Conservation (phyloP, 2,113 vertebrate genomes). For the Malurus cyaneus region DNA sequence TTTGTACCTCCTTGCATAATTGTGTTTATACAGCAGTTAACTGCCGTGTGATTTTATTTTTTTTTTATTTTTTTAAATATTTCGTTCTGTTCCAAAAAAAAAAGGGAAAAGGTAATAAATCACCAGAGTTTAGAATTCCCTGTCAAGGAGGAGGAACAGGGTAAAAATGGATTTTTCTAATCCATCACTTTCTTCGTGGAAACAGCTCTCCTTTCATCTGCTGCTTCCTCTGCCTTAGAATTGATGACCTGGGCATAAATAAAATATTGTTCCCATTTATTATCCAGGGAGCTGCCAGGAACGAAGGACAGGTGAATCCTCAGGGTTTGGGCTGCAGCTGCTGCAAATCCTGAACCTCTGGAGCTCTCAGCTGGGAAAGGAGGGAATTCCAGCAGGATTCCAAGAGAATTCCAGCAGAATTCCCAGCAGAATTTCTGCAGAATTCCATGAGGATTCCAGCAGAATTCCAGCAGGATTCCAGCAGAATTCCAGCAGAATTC, state of each 20-base stretch:
- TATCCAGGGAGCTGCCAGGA: conserved; percentile 40
- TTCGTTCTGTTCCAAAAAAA: background rate
- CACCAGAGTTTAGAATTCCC: background rate
- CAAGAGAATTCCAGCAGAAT: background rate
- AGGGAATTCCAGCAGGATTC: background rate
- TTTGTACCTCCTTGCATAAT: too few relatives aligned
- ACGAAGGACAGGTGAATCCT: conserved; percentile 45
- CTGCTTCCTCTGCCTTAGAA: conserved; percentile 24
- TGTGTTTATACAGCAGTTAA: background rate
- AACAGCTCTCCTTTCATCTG: conserved; percentile 12
- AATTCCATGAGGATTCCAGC: too few relatives aligned
- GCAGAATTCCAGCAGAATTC: too few relatives aligned
- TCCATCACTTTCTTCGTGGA: conserved; percentile 26
- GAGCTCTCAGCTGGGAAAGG: background rate
- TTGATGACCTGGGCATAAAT: conserved; percentile 46
- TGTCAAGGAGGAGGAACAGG: background rate
- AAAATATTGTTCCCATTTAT: conserved; percentile 53
- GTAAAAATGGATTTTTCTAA: conserved; percentile 43
- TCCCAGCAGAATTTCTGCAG: too few relatives aligned
- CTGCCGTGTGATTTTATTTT: background rate
- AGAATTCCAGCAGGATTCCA: too few relatives aligned
- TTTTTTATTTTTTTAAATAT: background rate
- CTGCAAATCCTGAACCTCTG: conserved; percentile 18
- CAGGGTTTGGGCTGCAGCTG: conserved; percentile 18
- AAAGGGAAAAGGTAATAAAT: background rate